Evolutionary conservation across 1,140 invertebrate genomes (phyloP), one percentile per base, ranked within the genome.

Genomic region (Pseudachorutes palmiensis): DNA sequence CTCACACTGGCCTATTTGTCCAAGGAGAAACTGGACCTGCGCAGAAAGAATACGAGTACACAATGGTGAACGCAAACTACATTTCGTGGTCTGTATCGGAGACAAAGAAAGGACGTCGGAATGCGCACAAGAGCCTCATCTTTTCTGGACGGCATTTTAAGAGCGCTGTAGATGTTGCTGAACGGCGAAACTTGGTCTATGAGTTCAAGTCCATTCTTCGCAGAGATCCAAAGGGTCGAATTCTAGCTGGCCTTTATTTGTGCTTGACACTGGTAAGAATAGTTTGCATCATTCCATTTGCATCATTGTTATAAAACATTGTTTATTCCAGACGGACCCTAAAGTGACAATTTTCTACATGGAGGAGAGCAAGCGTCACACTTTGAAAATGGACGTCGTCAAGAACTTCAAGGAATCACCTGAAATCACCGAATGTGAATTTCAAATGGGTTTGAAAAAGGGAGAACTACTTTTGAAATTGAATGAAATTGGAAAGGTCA

Each of bases 111-210:
- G 70, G 65, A 64, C 45, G 45, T n/a, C 41, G 66, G 9, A 49
- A 75, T n/a, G 57, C 60, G 2, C 73, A 72, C 62, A 70, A 60
- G 1, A 89, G 86, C 60, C 80, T 93, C 12, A 85, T 94, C 67
- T 94, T 88, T 75, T 82, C 88, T 48, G 85, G 84, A 30, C 82
- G 84, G 71, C 88, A 88, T 24, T 94, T 91, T 79, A 77, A 88
- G 55, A 90, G 88, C 73, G 86, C 87, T 48, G 83, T 94, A 57
- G 86, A 90, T 77, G 87, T 93, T 29, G 91, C 91, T 0, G 91
- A 94, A 78, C 84, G 91, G 66, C 83, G 92, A 72, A 94, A 94
- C 78, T 79, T 94, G 69, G 88, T 91, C 24, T 94, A 94, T 77
- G 88, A 89, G 75, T 93, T 93, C 79, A 78, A 89, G 72, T 92